phyloP scores from a whole-genome alignment of 2,888 invertebrate genomes.

The Hoplodrina blanda region DNA sequence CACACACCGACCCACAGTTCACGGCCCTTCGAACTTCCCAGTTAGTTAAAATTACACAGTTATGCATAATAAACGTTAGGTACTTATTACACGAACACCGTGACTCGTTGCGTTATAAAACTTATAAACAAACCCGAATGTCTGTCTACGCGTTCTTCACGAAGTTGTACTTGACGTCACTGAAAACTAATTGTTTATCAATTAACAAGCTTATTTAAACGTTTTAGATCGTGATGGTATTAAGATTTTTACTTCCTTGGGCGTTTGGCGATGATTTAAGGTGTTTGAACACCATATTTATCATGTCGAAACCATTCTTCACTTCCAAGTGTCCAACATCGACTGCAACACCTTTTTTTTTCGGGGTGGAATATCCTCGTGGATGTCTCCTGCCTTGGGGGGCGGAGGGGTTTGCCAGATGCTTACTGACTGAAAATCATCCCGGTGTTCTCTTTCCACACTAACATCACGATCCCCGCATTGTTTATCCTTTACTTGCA shows the following conservation, averaged over 20 bases:
- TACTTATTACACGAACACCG: constrained; percentile 42
- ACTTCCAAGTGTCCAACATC: no score
- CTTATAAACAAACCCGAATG: constrained; percentile 23
- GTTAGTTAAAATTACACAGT: constrained; percentile 48
- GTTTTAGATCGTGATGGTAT: constrained; percentile 48
- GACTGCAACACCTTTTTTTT: no score
- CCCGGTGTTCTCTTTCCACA: no score
- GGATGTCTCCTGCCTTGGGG: no score
- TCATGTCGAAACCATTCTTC: neutral
- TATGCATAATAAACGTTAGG: constrained; percentile 49
- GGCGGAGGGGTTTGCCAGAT: no score
- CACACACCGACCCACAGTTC: constrained; percentile 43
- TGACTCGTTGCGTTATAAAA: constrained; percentile 52
- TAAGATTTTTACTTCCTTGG: constrained; percentile 49
- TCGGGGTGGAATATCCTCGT: no score
- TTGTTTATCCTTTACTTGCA: no score
- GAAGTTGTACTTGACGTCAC: constrained; percentile 44
- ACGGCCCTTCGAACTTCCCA: constrained; percentile 57
- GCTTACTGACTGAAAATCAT: no score
- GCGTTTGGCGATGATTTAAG: constrained; percentile 4
- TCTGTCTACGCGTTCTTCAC: constrained; percentile 27
- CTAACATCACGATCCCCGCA: no score
- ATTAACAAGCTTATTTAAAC: constrained; percentile 43
- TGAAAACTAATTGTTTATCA: constrained; percentile 33
- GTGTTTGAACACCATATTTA: neutral